A percentile compares a stretch with the other conserved stretches of the same genome.
Conservation (phyloP, 64 coral and sea anemone species). For the Actinia equina region DNA sequence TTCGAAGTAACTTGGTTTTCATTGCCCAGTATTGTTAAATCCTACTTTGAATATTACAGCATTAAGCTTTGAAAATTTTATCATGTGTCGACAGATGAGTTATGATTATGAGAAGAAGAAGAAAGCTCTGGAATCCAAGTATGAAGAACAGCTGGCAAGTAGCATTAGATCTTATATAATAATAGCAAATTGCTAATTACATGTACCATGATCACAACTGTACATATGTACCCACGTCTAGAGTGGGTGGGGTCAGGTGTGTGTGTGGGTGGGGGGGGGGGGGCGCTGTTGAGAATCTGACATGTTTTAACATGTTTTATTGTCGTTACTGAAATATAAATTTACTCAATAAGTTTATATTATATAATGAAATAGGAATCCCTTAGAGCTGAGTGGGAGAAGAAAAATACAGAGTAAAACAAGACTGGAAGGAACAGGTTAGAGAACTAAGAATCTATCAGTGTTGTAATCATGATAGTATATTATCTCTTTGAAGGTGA, state of each 20-base stretch:
- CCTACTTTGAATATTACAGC: not conserved
- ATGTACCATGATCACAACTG: no score
- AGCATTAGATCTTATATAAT: not conserved
- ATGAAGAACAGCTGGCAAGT: conserved; percentile 65
- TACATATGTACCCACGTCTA: no score
- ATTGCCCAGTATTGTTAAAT: not conserved
- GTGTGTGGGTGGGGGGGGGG: no score
- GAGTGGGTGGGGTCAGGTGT: no score
- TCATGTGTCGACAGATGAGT: conserved; percentile 41
- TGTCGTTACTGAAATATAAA: no score
- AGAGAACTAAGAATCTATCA: no score
- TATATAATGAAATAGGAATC: conserved; percentile 9
- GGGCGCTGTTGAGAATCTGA: no score
- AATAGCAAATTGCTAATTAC: not conserved
- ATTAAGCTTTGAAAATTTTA: not conserved
- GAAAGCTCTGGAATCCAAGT: conserved; percentile 66
- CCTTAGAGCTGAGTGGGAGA: conserved; percentile 49
- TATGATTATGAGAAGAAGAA: conserved; percentile 64
- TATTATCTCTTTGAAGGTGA: no score
- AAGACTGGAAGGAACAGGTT: conserved; percentile 80
- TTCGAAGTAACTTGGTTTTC: not conserved
- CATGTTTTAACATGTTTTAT: no score
- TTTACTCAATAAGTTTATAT: not conserved
- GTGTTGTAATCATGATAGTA: no score
- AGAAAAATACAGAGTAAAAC: conserved; percentile 55